Conservation (phyloP, 2,888 invertebrate species). For the Byasa hedistus region DNA sequence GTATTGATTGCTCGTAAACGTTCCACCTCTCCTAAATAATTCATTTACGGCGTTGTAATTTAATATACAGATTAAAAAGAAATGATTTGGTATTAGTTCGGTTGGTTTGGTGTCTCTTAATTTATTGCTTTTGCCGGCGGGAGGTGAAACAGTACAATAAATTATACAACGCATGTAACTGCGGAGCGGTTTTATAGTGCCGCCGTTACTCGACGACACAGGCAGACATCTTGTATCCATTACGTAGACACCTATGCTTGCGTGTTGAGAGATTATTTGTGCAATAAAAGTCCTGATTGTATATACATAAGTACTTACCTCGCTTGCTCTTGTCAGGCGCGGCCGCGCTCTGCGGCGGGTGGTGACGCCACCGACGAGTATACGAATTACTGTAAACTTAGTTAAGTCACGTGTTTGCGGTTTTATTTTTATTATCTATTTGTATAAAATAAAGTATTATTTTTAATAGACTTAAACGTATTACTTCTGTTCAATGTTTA, state of each 20-base stretch:
- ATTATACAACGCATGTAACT: background rate
- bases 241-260: no score
- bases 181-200: no score
- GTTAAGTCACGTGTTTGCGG: constrained; percentile 7
- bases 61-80: background rate
- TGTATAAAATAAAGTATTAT: no score
- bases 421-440: no score
- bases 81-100: no score
- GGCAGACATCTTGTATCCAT: no score
- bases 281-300: constrained; percentile 33
- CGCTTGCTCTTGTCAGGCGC: constrained; percentile 2
- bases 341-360: no score
- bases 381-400: constrained; percentile 26
- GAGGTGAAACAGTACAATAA: constrained; percentile 6
- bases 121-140: background rate
- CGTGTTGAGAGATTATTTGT: constrained; percentile 28
- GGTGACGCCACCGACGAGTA: constrained; percentile 6
- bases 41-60: no score
- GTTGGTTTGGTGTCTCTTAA: no score
- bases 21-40: no score
- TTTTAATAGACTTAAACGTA: background rate
- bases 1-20: no score
- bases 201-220: no score
- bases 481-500: background rate
- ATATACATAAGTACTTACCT: constrained; percentile 36